Base-by-base conservation (phyloP, 2,797 vertebrate genomes). In the Sus cebifrons region DNA sequence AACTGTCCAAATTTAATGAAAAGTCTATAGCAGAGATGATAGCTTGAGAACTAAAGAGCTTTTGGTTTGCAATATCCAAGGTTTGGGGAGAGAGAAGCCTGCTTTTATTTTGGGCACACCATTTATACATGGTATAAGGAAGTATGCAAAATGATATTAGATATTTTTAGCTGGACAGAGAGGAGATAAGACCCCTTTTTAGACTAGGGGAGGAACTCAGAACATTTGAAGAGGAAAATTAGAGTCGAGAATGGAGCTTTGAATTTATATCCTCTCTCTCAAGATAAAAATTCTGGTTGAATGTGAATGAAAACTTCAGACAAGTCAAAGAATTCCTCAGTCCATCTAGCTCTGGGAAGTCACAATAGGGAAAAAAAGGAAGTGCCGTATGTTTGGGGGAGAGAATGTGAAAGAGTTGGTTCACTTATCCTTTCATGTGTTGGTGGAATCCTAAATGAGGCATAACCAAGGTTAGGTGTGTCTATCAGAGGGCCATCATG, bases 251-350 rank as follows among this genome's bases (percentile, higher is more conserved):
- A 44, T 83, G 29, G 62, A 49, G 7, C 40, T 94, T 96, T 92
- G 71, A 60, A 17, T 91, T 82, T 87, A 17, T 3, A 81, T 11
- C 16, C 10, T 20, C 11, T 89, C 18, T 86, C 77, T 87, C 0
- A 60, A 95, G 79, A 44, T 68, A 70, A 82, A 91, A 75, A 54
- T 88, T 87, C 77, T 88, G 54, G 5, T 82, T 71, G 56, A 32
- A 17, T 23, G 15, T 75, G 32, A 29, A 25, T 84, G n/a, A 77
- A 88, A 83, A 85, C 85, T 60, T 93, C 71, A 81, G 54, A 87
- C 11, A 70, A 64, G 6, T 71, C 2, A 68, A 36, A 18, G 12
- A 17, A 70, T 77, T 84, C 70, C 17, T 74, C 58, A 87, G 1
- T 86, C 7, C 13, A 40, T 91, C 36, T 49, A 29, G 32, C 14